Base-by-base conservation (phyloP, 2,888 invertebrate genomes). In the Philhelius pedissequus region DNA sequence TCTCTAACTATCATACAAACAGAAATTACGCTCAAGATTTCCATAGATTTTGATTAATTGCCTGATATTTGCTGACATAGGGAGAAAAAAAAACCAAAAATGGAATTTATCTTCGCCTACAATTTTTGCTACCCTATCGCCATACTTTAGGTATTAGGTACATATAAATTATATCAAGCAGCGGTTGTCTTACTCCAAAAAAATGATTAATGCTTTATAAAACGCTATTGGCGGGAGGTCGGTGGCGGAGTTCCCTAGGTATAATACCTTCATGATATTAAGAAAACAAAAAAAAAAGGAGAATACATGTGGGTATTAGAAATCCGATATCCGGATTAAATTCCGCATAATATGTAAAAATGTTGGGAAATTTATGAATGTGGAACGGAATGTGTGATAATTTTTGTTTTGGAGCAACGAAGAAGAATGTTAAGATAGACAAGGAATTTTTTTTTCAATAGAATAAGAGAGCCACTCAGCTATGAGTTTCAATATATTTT, bases 251-350 rank as follows among this genome's bases (percentile, higher is more conserved):
- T n/a, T 32, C n/a, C 20, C 8, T n/a, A n/a, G n/a, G 11, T 30
- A 11, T 32, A n/a, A 32, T 20, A 54, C 30, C 30, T 32, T 18
- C 32, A 20, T 56, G 18, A 15, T n/a, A 50, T 15, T 22, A 35
- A 11, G 9, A 30, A 18, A 11, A 15, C n/a, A 25, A 25, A 18
- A 60, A 60, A 40, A 60, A 18, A 40, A 18, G 11, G 13, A 40
- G 4, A 35, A 40, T 27, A 43, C 7, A n/a, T n/a, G n/a, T n/a
- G n/a, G n/a, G n/a, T n/a, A 87, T 88, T 15, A 82, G 35, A 22
- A 83, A 73, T 20, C 87, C 87, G 54, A 87, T 88, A 73, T 88
- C 87, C 70, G 87, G 88, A n/a, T 87, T 88, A 84, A 88, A 87
- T n/a, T 87, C 87, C 48, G 68, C 30, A 48, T 86, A 54, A 75